A percentile compares a stretch with the other conserved stretches of the same genome.
phyloP scores from a whole-genome alignment of 1,140 invertebrate genomes.

The Tetramorium alpestre region DNA sequence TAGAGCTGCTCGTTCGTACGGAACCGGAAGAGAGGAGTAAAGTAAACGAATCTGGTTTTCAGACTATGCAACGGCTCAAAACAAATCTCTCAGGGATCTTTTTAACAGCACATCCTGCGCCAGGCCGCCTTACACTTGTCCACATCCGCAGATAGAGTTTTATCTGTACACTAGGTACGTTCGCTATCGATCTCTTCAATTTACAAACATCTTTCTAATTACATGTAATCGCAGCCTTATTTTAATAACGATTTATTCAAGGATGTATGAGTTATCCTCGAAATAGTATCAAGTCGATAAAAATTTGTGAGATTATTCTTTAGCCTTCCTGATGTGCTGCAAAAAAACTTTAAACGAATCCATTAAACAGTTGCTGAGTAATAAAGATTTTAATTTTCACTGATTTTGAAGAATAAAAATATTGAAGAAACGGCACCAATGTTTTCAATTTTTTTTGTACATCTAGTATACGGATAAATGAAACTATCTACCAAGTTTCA shows the following conservation, averaged over 20 bases:
- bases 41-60: slow-evolving; percentile 8
- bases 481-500: too few relatives aligned
- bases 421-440: too few relatives aligned
- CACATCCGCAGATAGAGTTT: slow-evolving; percentile 93
- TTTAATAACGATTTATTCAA: background rate
- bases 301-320: too few relatives aligned
- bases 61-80: slow-evolving; percentile 80
- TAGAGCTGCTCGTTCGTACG: background rate
- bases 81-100: slow-evolving; percentile 88
- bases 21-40: background rate
- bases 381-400: too few relatives aligned
- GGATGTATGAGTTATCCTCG: too few relatives aligned
- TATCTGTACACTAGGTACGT: slow-evolving; percentile 93
- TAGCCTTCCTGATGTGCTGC: too few relatives aligned
- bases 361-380: too few relatives aligned
- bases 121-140: slow-evolving; percentile 92
- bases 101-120: slow-evolving; percentile 93
- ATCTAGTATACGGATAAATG: too few relatives aligned
- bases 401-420: too few relatives aligned
- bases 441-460: too few relatives aligned
- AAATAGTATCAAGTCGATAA: too few relatives aligned
- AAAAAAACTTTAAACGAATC: too few relatives aligned
- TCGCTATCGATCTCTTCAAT: slow-evolving; percentile 5
- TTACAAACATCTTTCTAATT: background rate
- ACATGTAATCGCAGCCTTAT: background rate